Base-by-base conservation (phyloP, 2,888 invertebrate genomes). In the Epistrophe eligans region DNA sequence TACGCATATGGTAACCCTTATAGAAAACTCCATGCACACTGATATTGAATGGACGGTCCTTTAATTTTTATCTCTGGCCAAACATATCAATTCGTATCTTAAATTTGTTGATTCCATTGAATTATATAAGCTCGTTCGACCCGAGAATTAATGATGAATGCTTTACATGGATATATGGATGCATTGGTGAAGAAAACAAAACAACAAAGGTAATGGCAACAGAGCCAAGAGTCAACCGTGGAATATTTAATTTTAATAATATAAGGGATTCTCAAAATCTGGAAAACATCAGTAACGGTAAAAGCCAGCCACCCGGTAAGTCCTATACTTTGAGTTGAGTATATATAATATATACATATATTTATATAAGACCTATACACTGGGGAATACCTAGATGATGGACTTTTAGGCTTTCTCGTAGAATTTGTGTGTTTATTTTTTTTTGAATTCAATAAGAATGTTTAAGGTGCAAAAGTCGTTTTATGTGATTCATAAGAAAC, bases 41-140 rank as follows among this genome's bases (percentile, higher is more conserved):
- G 55, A 40, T 55, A 43, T 38, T 17, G 24, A 70, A 55, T 38
- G 40, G 28, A 50, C 17, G 13, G 73, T 64, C 77, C 77, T 81
- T 72, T 87, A 87, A 87, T 83, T 87, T 83, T 83, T 87, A 87
- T 87, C 82, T 87, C 76, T 83, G 79, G 70, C 66, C 87, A 83
- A 87, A 87, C 87, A 87, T 87, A 83, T 82, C 87, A 87, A 87
- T 87, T 83, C 76, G 79, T 83, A 72, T 76, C 79, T 79, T 83
- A 83, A 87, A 79, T 83, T 87, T 87, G 87, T 87, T 87, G 83
- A 87, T 87, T 79, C 83, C 87, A 87, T 82, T 82, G 85, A 82
- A 87, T 87, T 87, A 77, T 83, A 72, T 77, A 79, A 87, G 83
- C 83, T 72, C 64, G 58, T 77, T 81, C 73, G 77, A 85, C 77